Evolutionary conservation across 2,888 invertebrate species (phyloP).

Genomic region (Elmis aenea): DNA sequence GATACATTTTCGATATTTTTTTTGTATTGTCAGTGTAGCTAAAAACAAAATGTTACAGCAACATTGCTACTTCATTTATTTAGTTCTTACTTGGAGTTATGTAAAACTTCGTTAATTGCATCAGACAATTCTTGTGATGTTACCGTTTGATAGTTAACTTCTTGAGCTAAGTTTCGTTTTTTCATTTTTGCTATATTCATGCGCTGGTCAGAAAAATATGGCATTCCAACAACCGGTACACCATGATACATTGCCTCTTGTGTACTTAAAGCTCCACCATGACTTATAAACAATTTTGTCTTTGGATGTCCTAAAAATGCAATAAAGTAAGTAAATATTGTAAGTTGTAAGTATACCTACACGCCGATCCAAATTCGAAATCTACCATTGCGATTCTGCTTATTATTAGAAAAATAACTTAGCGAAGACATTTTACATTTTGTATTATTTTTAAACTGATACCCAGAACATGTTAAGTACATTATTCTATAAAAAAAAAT

Average conservation of each 20-base stretch:
- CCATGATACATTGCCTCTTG: constrained; percentile 24
- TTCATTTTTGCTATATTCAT: constrained; percentile 33
- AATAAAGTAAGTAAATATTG: too few relatives aligned
- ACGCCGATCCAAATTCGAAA: neutral
- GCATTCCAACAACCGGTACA: constrained; percentile 28
- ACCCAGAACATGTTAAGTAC: too few relatives aligned
- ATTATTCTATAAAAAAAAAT: too few relatives aligned
- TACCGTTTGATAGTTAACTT: neutral
- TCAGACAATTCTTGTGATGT: constrained; percentile 10
- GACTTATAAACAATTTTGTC: constrained; percentile 16
- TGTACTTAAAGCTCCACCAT: constrained; percentile 29
- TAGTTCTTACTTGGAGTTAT: constrained; percentile 25
- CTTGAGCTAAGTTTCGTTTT: constrained; percentile 2
- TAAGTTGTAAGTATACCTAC: neutral
- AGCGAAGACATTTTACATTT: too few relatives aligned
- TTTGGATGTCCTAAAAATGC: constrained; percentile 24
- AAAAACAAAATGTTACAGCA: too few relatives aligned
- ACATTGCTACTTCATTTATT: constrained; percentile 1
- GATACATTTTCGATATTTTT: constrained; percentile 18
- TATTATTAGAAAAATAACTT: too few relatives aligned
- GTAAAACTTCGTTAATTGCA: constrained; percentile 25
- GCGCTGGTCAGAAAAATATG: constrained; percentile 31
- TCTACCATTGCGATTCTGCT: neutral
- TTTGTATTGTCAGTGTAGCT: constrained; percentile 25
- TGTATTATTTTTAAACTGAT: too few relatives aligned